Evolutionary conservation across 2,888 invertebrate genomes (phyloP).

Genomic region (Tethea ocularis): DNA sequence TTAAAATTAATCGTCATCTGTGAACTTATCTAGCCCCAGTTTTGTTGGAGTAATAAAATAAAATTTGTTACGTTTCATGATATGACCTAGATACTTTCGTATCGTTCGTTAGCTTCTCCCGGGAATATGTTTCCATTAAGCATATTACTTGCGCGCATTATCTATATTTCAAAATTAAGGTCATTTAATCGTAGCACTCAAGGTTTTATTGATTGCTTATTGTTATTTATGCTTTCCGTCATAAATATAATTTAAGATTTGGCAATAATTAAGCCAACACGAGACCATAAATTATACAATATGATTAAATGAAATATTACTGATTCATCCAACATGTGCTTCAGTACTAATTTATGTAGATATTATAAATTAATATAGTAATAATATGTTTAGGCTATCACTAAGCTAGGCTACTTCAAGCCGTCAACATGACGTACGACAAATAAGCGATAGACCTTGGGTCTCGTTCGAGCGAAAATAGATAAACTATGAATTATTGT

Average conservation of each 20-base stretch:
- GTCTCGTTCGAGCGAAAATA: background rate
- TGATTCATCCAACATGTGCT: background rate
- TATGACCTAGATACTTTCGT: slow-evolving; percentile 25
- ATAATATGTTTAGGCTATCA: no score
- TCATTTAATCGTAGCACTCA: slow-evolving; percentile 16
- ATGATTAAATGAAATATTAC: background rate
- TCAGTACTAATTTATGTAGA: background rate
- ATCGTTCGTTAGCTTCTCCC: slow-evolving; percentile 21
- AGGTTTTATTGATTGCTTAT: background rate
- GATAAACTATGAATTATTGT: no score
- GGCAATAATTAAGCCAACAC: background rate
- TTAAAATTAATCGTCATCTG: slow-evolving; percentile 21
- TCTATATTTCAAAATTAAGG: slow-evolving; percentile 27
- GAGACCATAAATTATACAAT: background rate
- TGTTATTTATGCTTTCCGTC: background rate
- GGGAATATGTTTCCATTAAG: slow-evolving; percentile 30
- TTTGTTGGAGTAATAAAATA: slow-evolving; percentile 8
- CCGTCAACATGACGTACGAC: no score
- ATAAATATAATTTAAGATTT: background rate
- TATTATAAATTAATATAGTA: no score
- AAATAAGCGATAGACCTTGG: background rate
- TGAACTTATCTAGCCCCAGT: background rate
- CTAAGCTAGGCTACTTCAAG: no score
- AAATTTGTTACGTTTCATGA: slow-evolving; percentile 19
- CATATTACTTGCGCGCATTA: slow-evolving; percentile 30